Conservation (phyloP, 2,888 invertebrate genomes). For the Apoderus coryli region DNA sequence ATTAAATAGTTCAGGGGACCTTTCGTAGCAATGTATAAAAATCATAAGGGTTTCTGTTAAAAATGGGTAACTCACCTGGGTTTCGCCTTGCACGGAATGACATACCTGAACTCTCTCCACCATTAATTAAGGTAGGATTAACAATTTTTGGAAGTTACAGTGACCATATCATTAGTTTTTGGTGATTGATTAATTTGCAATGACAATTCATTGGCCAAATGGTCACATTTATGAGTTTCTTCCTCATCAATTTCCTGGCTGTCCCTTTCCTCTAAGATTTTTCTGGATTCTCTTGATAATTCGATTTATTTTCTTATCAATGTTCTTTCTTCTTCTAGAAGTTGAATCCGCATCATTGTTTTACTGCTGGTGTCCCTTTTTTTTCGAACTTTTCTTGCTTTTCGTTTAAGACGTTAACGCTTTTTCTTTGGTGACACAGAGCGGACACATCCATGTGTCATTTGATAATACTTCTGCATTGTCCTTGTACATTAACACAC, state of each 20-base stretch:
- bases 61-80: not conserved
- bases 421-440: not conserved
- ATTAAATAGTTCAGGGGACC: conserved; percentile 4
- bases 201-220: conserved; percentile 6
- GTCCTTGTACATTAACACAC: conserved; percentile 1
- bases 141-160: not conserved
- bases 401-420: not conserved
- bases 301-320: not conserved
- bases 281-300: not conserved
- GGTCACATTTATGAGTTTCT: conserved; percentile 1
- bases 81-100: too few species aligned
- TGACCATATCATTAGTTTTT: not conserved
- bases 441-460: not conserved
- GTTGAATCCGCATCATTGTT: not conserved
- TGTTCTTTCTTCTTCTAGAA: not conserved
- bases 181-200: conserved; percentile 2
- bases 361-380: conserved; percentile 2
- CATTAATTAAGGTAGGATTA: conserved; percentile 1
- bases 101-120: conserved; percentile 2
- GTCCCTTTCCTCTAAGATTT: not conserved
- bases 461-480: too few species aligned
- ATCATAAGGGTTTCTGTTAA: conserved; percentile 4
- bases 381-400: conserved; percentile 2
- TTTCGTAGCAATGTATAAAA: conserved; percentile 5
- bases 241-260: not conserved